Percentiles rank a stretch among this genome's conserved stretches.
phyloP scores from a whole-genome alignment of 2,888 invertebrate genomes.

The Dryomyza anilis region DNA sequence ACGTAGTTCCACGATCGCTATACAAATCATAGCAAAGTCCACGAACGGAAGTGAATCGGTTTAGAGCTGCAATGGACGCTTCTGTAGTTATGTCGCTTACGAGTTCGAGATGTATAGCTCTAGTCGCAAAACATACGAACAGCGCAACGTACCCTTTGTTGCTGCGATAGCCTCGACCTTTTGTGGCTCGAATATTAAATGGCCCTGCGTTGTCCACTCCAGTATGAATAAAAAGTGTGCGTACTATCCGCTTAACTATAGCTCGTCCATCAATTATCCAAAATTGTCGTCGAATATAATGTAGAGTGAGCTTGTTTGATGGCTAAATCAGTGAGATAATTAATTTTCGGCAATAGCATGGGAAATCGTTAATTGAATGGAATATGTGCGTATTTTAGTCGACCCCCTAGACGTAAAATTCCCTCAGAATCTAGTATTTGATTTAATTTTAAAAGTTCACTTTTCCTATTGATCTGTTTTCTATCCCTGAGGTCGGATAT shows the following conservation, averaged over 20 bases:
- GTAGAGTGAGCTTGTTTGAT: too few species aligned
- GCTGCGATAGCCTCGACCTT: neutral
- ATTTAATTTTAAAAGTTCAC: too few species aligned
- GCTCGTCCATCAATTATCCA: too few species aligned
- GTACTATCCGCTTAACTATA: too few species aligned
- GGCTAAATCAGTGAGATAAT: too few species aligned
- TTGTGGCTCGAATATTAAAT: neutral
- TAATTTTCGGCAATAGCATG: too few species aligned
- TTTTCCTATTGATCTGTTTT: too few species aligned
- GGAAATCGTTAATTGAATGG: too few species aligned
- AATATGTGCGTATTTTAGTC: too few species aligned
- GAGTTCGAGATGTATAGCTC: slow-evolving; percentile 26
- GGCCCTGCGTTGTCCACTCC: neutral
- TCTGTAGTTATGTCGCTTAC: slow-evolving; percentile 29
- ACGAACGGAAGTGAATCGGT: slow-evolving; percentile 23
- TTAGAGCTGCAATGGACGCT: slow-evolving; percentile 21
- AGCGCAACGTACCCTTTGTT: slow-evolving; percentile 21
- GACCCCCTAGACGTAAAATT: neutral
- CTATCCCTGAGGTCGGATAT: too few species aligned
- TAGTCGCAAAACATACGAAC: slow-evolving; percentile 24
- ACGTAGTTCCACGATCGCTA: slow-evolving; percentile 27
- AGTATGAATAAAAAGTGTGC: neutral
- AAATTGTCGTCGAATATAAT: too few species aligned
- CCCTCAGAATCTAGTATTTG: neutral
- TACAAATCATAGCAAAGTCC: slow-evolving; percentile 26